Conservation (phyloP, 2,113 vertebrate genomes). For the Synodontis membranacea region DNA sequence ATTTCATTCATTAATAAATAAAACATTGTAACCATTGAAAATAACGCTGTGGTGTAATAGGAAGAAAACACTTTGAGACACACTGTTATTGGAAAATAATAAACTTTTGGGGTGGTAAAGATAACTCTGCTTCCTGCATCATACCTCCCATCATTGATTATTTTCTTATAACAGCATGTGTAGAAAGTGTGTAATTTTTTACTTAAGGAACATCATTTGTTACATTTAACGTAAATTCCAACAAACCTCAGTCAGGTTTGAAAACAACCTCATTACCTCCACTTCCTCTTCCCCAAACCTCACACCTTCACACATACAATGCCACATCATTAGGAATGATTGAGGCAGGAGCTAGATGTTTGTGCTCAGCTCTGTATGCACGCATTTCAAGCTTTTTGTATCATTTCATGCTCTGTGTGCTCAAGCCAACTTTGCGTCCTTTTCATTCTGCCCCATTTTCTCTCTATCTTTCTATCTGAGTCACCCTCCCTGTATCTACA, state of each 20-base stretch:
- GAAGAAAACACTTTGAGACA: neutral
- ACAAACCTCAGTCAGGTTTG: neutral
- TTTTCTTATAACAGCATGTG: neutral
- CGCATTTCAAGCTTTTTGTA: neutral
- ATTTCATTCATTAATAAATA: neutral
- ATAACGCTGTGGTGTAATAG: neutral
- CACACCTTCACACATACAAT: neutral
- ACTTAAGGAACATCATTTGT: neutral
- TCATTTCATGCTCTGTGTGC: neutral
- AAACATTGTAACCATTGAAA: neutral
- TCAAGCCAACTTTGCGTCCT: slow-evolving; percentile 6
- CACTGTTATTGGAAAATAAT: neutral
- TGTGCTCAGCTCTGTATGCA: neutral
- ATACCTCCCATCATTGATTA: neutral
- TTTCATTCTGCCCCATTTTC: slow-evolving; percentile 3
- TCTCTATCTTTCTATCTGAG: neutral
- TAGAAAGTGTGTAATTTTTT: neutral
- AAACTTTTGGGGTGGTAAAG: neutral
- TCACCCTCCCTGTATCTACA: neutral
- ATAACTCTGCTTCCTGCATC: neutral
- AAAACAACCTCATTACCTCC: neutral
- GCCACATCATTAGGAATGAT: neutral
- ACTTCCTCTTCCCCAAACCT: neutral
- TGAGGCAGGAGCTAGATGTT: neutral
- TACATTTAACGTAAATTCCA: neutral